Percentiles rank a stretch among this genome's conserved stretches.
Conservation (phyloP, 2,888 invertebrate species). For the Orchestes rusci region DNA sequence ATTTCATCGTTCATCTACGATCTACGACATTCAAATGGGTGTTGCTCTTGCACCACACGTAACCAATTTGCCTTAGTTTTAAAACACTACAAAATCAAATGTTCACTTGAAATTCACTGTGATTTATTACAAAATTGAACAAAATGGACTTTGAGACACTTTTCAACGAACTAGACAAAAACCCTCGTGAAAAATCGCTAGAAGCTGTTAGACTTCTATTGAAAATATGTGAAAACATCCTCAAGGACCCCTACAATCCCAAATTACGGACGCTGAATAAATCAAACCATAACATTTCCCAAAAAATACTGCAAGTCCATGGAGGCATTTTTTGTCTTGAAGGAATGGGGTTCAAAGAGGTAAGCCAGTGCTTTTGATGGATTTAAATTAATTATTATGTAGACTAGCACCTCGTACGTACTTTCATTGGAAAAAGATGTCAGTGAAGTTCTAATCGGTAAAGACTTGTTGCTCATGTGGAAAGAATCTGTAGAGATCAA, state of each 20-base stretch:
- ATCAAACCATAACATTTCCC: constrained; percentile 31
- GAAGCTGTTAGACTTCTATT: constrained; percentile 24
- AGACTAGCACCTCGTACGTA: constrained; percentile 27
- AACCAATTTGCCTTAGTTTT: too few species aligned
- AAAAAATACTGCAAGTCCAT: constrained; percentile 31
- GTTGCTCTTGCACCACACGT: too few species aligned
- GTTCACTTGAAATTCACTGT: too few species aligned
- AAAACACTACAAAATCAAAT: too few species aligned
- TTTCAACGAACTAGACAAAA: neutral
- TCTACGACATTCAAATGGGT: too few species aligned
- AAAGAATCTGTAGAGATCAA: constrained; percentile 20
- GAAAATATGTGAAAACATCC: constrained; percentile 38
- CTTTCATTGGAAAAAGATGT: constrained; percentile 22
- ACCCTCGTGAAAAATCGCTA: neutral
- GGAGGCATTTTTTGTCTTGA: constrained; percentile 36
- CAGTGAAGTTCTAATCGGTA: constrained; percentile 21
- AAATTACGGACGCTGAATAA: constrained; percentile 35
- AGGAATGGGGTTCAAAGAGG: constrained; percentile 39
- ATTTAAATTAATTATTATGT: neutral
- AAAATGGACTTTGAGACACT: too few species aligned
- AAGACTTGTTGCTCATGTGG: constrained; percentile 22
- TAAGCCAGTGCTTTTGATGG: constrained; percentile 22
- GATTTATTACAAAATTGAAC: too few species aligned
- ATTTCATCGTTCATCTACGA: too few species aligned
- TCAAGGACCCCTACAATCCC: constrained; percentile 33